phyloP scores from a whole-genome alignment of 2,113 vertebrate genomes.

The Tyto alba region DNA sequence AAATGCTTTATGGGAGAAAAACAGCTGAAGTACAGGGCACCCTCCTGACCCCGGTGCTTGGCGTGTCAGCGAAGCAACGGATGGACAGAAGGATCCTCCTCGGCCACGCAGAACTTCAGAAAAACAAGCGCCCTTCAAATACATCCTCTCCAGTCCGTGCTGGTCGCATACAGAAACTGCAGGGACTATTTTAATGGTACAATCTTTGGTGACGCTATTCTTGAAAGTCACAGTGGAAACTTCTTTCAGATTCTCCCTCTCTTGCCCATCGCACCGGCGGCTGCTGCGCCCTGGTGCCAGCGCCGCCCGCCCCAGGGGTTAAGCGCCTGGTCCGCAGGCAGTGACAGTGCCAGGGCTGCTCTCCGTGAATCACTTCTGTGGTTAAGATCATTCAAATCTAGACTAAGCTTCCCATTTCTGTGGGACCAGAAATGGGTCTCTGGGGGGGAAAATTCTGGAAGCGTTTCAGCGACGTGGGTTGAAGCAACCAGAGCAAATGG shows the following conservation, averaged over 20 bases:
- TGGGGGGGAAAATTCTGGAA: neutral
- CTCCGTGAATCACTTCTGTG: neutral
- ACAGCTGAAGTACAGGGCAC: neutral
- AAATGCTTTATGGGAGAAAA: neutral
- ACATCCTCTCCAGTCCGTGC: accelerated
- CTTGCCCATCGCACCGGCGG: accelerated
- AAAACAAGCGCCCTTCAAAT: neutral
- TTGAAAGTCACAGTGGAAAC: neutral
- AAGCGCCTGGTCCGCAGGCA: neutral
- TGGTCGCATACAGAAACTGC: neutral
- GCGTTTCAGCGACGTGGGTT: neutral
- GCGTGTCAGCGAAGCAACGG: neutral
- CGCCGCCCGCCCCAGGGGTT: neutral
- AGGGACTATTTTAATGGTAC: neutral
- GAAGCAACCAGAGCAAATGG: neutral
- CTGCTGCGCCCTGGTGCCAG: neutral
- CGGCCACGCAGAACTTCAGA: neutral
- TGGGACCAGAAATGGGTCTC: neutral
- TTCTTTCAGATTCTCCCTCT: neutral
- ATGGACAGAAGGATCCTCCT: neutral
- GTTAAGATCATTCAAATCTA: neutral
- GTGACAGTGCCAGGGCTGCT: neutral
- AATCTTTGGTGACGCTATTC: neutral
- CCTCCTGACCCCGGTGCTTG: neutral
- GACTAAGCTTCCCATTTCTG: neutral